Percentiles rank a stretch among this genome's conserved stretches.
Evolutionary conservation across 2,113 vertebrate species (phyloP).

Genomic region (Ochotona curzoniae): DNA sequence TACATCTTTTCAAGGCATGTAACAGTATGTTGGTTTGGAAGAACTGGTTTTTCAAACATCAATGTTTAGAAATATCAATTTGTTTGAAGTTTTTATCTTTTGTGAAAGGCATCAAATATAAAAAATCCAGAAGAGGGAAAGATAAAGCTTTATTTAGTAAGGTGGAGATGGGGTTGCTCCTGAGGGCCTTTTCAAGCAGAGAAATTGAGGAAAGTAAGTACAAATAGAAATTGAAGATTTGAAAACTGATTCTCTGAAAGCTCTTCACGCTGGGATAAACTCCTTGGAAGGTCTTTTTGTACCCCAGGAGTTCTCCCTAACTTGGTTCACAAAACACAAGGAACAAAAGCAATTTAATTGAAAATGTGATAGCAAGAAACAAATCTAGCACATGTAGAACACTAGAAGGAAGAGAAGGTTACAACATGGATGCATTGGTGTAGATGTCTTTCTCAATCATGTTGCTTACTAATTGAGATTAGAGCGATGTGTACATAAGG

Average conservation of each 20-base stretch:
- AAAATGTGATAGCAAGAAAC: not conserved
- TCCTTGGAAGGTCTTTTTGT: conserved; percentile 34
- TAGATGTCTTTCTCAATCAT: not conserved
- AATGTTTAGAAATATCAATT: not conserved
- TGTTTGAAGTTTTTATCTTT: conserved; percentile 16
- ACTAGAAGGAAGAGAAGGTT: not conserved
- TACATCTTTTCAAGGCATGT: not conserved
- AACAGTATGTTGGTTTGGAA: not conserved
- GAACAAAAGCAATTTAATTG: conserved; percentile 7
- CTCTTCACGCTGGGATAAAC: conserved; percentile 48
- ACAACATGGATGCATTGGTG: not conserved
- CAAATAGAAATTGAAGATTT: conserved; percentile 55
- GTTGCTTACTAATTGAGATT: not conserved
- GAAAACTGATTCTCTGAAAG: conserved; percentile 51
- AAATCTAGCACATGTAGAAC: not conserved
- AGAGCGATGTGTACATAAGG: not conserved
- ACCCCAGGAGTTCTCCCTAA: not conserved
- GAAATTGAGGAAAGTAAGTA: conserved; percentile 24
- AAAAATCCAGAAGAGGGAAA: not conserved
- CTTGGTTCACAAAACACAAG: conserved; percentile 32
- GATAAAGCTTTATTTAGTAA: conserved; percentile 46
- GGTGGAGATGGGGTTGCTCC: not conserved
- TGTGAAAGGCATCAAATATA: conserved; percentile 47
- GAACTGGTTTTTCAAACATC: not conserved
- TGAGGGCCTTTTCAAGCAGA: not conserved